Base-by-base conservation (phyloP, 2,888 invertebrate species). In the Eilema depressum region DNA sequence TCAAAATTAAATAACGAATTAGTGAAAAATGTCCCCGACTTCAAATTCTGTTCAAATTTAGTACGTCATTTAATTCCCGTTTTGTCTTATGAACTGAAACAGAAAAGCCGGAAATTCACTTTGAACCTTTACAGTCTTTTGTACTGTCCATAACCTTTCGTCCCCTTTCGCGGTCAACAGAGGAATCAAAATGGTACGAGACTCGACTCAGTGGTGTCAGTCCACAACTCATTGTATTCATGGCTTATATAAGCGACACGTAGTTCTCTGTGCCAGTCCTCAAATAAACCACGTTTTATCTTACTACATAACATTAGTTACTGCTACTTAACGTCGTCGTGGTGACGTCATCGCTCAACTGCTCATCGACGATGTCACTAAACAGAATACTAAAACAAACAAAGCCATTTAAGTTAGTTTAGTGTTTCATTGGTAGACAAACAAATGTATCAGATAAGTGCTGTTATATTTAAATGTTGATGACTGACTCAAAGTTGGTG, bases 161-260 rank as follows among this genome's bases (percentile, higher is more conserved):
- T 17, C 41, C 63, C 63, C 10, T 41, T 41, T 63, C n/a, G 41
- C 26, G 41, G 63, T 41, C 41, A 63, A 63, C 63, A 63, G 41
- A 63, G 41, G 17, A 37, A 25, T 11, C 23, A 25, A 53, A 33
- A 53, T 53, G 53, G 53, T n/a, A 10, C 8, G 30, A 63, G 33
- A 33, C n/a, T 37, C 25, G 37, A 62, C 17, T 37, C 33, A 11
- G 23, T n/a, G n/a, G n/a, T n/a, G n/a, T 37, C 23, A 10, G 53
- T 2, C 53, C 53, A 53, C 53, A 47, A 47, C 53, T n/a, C 53
- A n/a, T 53, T 53, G n/a, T 53, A 53, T 53, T 53, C 53, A 53
- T 8, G 53, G 7, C n/a, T n/a, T 53, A 53, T n/a, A n/a, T 53
- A 53, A n/a, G 53, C 53, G n/a, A 3, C 53, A 53, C 53, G n/a